phyloP scores from a whole-genome alignment of 2,888 invertebrate species.

The Ectemnius continuus region DNA sequence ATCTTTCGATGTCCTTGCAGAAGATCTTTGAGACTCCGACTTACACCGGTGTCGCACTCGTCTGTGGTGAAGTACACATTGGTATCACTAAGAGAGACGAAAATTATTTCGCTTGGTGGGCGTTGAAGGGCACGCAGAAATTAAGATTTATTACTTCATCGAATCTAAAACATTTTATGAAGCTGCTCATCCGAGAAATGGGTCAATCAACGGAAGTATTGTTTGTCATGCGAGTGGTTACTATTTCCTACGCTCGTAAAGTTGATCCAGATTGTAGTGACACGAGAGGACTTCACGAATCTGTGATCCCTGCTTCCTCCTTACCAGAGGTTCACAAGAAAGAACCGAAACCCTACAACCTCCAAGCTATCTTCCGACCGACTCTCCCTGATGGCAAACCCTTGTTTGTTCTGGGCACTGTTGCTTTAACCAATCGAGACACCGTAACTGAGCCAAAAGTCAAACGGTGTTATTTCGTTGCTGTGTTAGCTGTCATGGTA shows the following conservation, averaged over 20 bases:
- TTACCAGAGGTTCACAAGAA: slow-evolving; percentile 65
- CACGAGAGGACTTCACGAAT: slow-evolving; percentile 68
- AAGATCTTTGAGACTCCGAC: slow-evolving; percentile 66
- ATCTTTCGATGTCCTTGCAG: slow-evolving; percentile 69
- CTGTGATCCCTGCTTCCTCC: slow-evolving; percentile 56
- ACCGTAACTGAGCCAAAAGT: slow-evolving; percentile 65
- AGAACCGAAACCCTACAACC: slow-evolving; percentile 54
- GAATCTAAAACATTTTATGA: slow-evolving; percentile 66
- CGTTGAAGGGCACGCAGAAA: slow-evolving; percentile 61
- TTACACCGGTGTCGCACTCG: slow-evolving; percentile 70
- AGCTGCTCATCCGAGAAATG: slow-evolving; percentile 64
- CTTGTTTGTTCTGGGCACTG: slow-evolving; percentile 67
- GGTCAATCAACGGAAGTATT: slow-evolving; percentile 35
- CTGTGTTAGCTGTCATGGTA: slow-evolving; percentile 67
- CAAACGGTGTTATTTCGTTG: slow-evolving; percentile 74
- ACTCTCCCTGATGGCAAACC: slow-evolving; percentile 61
- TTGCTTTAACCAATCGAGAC: slow-evolving; percentile 63
- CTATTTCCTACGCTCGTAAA: slow-evolving; percentile 70
- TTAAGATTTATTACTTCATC: slow-evolving; percentile 66
- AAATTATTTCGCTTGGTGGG: slow-evolving; percentile 75
- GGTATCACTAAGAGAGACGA: slow-evolving; percentile 65
- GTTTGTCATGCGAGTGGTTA: slow-evolving; percentile 59
- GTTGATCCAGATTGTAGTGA: slow-evolving; percentile 70
- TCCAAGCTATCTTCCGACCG: slow-evolving; percentile 64
- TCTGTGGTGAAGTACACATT: slow-evolving; percentile 66